Evolutionary conservation across 2,113 vertebrate species (phyloP), one percentile per base, ranked within the genome.

Genomic region (Solea senegalensis): DNA sequence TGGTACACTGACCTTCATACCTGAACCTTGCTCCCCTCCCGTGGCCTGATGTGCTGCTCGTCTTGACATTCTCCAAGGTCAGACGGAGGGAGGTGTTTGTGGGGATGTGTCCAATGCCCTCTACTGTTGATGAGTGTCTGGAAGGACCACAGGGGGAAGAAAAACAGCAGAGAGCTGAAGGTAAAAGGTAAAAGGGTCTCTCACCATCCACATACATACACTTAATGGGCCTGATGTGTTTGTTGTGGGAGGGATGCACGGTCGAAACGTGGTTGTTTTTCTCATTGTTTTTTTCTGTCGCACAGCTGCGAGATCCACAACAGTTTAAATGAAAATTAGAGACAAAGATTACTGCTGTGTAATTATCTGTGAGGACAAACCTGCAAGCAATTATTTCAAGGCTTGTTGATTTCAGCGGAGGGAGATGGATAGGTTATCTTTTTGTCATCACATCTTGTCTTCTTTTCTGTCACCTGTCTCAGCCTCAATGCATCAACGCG

Each of bases 31-130:
- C 71, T 70, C 67, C 55, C 74, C 78, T 79, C 76, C 77, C 55
- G 73, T 74, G 82, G 43, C 58, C 21, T 8, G 53, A 73, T 49
- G 72, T 59, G 78, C 80, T 67, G 79, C 71, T 28, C 60, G 72
- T 28, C 83, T 84, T 81, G 87, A 84, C 41, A 2, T 51, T 63
- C 67, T 80, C 86, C 87, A 85, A 88, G 83, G 86, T 89, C 76
- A 76, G 80, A 40, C 63, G 52, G 58, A 78, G 55, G 59, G 86
- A 82, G 84, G 79, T 58, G 73, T 68, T 71, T 60, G 77, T 81
- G 81, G 77, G 81, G 68, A 80, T 64, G 62, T 41, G 75, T 71
- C 65, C 73, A 28, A 61, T 76, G 75, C 74, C 86, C 83, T 88
- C 81, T 76, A 45, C 70, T 74, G 75, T 79, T 82, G 78, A 87